These are phyloP conservation scores for Fundulus diaphanus DNA, from an alignment of 2,797 vertebrate species.

Conservation along the genomic window DNA sequence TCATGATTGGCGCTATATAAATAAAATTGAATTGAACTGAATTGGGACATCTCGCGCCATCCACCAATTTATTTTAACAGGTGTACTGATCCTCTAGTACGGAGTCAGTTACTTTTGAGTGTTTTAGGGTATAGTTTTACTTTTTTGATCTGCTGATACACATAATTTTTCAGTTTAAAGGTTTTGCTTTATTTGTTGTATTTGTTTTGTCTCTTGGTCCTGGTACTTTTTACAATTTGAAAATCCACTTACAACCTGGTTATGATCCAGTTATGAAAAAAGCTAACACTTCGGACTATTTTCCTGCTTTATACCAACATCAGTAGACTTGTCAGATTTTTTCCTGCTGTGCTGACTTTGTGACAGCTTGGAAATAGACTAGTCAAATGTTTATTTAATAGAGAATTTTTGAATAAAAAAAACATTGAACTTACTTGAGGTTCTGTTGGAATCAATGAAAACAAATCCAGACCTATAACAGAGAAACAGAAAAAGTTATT, in stretches of 20 bases:
- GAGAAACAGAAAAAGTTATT: slow-evolving; percentile 22
- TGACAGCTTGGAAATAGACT: background rate
- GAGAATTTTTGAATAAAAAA: background rate
- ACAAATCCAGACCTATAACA: slow-evolving; percentile 92
- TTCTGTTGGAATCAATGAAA: slow-evolving; percentile 94
- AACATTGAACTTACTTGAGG: slow-evolving; percentile 84
- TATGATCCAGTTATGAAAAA: background rate
- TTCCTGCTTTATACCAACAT: background rate
- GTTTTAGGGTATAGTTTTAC: too few relatives aligned
- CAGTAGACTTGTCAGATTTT: background rate
- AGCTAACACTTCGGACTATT: background rate
- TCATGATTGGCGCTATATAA: too few relatives aligned
- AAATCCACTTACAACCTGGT: background rate
- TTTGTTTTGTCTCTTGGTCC: background rate
- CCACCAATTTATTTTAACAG: too few relatives aligned
- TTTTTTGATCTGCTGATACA: too few relatives aligned
- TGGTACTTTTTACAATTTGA: background rate
- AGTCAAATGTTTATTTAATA: background rate
- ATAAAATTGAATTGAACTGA: too few relatives aligned
- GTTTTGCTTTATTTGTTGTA: background rate
- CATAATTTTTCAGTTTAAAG: too few relatives aligned
- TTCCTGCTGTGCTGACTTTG: background rate
- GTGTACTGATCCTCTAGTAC: background rate
- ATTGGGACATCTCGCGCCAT: too few relatives aligned
- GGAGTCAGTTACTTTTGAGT: too few relatives aligned